Evolutionary conservation across 2,797 vertebrate genomes (phyloP), one percentile per base, ranked within the genome.

Genomic region (Cirrhinus mrigala): DNA sequence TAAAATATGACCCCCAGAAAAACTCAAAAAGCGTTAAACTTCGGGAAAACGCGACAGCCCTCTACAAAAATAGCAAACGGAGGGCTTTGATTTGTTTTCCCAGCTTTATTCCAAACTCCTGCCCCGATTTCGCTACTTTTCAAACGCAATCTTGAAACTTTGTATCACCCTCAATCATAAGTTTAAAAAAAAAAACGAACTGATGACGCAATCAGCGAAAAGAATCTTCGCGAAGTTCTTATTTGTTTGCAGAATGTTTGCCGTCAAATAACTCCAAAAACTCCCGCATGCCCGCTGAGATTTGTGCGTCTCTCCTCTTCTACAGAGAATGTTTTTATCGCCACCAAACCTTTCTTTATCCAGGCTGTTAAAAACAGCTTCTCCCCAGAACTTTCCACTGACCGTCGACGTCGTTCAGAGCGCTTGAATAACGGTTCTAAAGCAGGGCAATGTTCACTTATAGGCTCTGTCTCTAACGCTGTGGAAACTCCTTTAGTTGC

Each of bases 281-380:
- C 87, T 90, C 89, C 91, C 40, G 70, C 90, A 90, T 90, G 88
- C 85, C 87, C 85, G 82, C 82, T 79, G 81, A 56, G 87, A 77
- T 85, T 68, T 50, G 80, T 20, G 75, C 9, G 77, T 69, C 81
- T 83, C 78, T 79, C 60, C 44, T 88, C 64, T 83, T 81, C 50
- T 18, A 71, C 60, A 46, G 44, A 74, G 18, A 68, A 27, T 27
- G 78, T 33, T 79, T 81, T 82, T 58, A 81, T 24, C 68, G 73
- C 48, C 80, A 46, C 71, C 48, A 37, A n/a, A 79, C 37, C 52
- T 44, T 27, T 52, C 62, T 70, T 40, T 66, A 79, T 82, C 83
- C 85, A 44, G 22, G 24, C 74, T 81, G 87, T 85, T 82, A 37
- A 29, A 37, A 33, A 20, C 27, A 48, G 66, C 50, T 62, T 79